Percentiles rank a stretch among this genome's conserved stretches.
Conservation (phyloP, 2,888 invertebrate species). For the Tetragnatha montana region DNA sequence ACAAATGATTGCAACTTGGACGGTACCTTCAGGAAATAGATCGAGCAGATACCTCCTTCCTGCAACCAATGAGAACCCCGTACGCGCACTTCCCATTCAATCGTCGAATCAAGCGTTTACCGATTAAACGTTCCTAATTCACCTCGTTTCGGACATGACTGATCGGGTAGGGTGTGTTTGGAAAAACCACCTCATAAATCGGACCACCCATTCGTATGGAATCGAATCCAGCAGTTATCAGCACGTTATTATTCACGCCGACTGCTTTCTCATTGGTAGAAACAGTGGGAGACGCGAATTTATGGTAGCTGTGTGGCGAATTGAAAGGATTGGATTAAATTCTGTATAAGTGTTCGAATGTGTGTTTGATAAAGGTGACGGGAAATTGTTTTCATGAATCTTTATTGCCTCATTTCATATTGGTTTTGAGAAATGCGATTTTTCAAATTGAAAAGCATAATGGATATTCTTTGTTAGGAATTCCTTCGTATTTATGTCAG, state of each 20-base stretch:
- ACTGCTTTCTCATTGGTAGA: not conserved
- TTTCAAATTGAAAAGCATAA: too few species aligned
- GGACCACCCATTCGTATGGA: not conserved
- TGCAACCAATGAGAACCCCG: not conserved
- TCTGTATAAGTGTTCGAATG: not conserved
- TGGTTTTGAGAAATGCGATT: too few species aligned
- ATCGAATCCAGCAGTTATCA: not conserved
- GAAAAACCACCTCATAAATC: not conserved
- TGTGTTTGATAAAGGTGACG: not conserved
- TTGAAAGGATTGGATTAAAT: not conserved
- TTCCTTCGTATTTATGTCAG: too few species aligned
- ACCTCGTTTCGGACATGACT: not conserved
- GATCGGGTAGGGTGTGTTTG: not conserved
- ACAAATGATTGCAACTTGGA: not conserved
- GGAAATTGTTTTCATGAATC: too few species aligned
- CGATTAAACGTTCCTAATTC: not conserved
- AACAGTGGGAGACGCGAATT: not conserved
- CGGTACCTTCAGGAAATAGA: not conserved
- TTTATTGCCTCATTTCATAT: too few species aligned
- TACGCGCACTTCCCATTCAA: not conserved
- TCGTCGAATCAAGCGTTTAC: not conserved
- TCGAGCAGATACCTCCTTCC: not conserved
- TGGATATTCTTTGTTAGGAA: too few species aligned
- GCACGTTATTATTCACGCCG: not conserved
- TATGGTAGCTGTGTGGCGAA: not conserved